Evolutionary conservation across 2,113 vertebrate genomes (phyloP), one percentile per base, ranked within the genome.

Genomic region (Rhinopomastus cyanomelas): DNA sequence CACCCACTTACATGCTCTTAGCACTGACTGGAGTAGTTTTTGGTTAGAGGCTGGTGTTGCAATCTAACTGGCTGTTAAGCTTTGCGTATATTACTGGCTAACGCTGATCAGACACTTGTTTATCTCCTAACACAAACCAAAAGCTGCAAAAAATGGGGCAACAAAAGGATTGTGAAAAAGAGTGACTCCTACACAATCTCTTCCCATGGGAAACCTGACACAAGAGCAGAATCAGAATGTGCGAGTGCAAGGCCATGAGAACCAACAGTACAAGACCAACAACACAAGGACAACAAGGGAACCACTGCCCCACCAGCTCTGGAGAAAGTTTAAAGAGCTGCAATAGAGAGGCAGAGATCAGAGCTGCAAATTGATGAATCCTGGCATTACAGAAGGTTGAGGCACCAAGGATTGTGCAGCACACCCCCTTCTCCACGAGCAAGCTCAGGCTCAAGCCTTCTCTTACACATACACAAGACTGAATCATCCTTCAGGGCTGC

Each of bases 31-130:
- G 27, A 76, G 16, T 5, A 34, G n/a, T 17, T 83, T 76, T 68
- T 52, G 29, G 61, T 37, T 39, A 65, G n/a, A 82, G 12, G 19
- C 18, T 65, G 39, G 10, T 67, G 13, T 27, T 73, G 34, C 46
- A 86, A 73, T 36, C 25, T 49, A 85, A 62, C 12, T 27, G 25
- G 19, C 44, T 46, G 11, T 23, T 74, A 20, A 71, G 23, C 42
- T 69, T 71, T 78, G 8, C 2, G 0, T 39, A 4, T 26, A 48
- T 73, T 56, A 37, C 7, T 51, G 3, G 5, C 11, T 46, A 76
- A 65, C 0, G 0, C 21, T 59, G 62, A n/a, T 16, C 8, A 81
- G 49, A 66, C 18, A 69, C 4, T 46, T 59, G 17, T 26, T 44
- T 48, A 83, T 52, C 17, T 84, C 55, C 60, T 69, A 77, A 48